Evolutionary conservation across 2,888 invertebrate genomes (phyloP), one percentile per base, ranked within the genome.

Genomic region (Heteromyza rotundicornis): DNA sequence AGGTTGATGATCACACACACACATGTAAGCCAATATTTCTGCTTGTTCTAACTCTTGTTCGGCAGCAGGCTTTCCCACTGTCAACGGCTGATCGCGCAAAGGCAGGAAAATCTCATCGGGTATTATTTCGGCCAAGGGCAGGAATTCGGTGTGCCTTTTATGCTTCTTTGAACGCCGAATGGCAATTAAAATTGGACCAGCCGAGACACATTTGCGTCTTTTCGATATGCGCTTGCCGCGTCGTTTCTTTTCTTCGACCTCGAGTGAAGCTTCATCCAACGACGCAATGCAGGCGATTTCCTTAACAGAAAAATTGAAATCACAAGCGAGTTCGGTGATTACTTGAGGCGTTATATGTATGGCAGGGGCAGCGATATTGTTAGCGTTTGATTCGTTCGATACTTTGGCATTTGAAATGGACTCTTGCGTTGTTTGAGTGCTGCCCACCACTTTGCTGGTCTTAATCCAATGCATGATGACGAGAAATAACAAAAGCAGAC

Each of bases 191-290:
- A 83, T 70, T 14, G 82, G 82, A 35, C 81, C 83, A 17, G 82
- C 83, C 7, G 82, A 82, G 49, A 80, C 70, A 64, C 81, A 82
- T 65, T 78, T 80, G 14, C 83, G 75, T 57, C 77, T 81, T 59
- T 79, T 78, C 23, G 75, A 71, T 7, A 79, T 70, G 12, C 72
- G 69, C 62, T 78, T 81, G 63, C 75, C 77, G 1, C 82, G 75
- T 62, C 62, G 67, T 50, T 73, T 74, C 60, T 73, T 74, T 60
- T 81, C 81, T 69, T 81, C 81, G 53, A 77, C 69, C 61, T 79
- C 79, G 20, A 79, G 71, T 71, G 73, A 56, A 0, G 71, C 75
- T 44, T 75, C 77, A 1, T 71, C 68, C 20, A 67, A 69, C 0
- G 73, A n/a, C 0, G 71, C 75, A 2, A 70, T 80, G 1, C 70